Evolutionary conservation across 2,888 invertebrate genomes (phyloP).

Genomic region (Carcina quercana): DNA sequence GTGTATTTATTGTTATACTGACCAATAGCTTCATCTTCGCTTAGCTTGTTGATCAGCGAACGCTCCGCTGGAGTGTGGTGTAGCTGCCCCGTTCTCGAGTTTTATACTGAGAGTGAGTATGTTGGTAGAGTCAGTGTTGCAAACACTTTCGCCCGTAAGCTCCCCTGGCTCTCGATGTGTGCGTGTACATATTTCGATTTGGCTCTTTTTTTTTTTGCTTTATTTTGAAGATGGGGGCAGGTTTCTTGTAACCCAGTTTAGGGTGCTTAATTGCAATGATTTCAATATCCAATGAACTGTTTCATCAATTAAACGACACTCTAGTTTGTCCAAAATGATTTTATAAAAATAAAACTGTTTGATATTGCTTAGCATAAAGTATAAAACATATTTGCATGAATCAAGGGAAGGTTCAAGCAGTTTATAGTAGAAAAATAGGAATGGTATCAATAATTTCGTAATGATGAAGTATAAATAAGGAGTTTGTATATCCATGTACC

Average conservation of each 20-base stretch:
- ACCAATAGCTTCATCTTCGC: constrained; percentile 71
- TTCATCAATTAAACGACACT: no score
- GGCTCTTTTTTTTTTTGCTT: constrained; percentile 16
- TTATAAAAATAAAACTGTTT: no score
- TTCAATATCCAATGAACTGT: no score
- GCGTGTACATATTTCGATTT: constrained; percentile 24
- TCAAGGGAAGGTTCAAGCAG: no score
- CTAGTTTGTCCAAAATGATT: no score
- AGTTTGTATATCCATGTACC: no score
- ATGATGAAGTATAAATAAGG: no score
- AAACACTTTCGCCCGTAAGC: constrained; percentile 60
- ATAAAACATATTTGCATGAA: no score
- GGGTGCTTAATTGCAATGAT: background rate
- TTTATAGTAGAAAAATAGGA: no score
- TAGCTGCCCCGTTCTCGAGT: constrained; percentile 29
- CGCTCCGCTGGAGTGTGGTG: constrained; percentile 59
- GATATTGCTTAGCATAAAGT: no score
- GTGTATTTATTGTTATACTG: constrained; percentile 35
- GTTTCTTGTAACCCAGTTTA: constrained; percentile 5
- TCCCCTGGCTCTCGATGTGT: constrained; percentile 29
- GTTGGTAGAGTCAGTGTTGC: constrained; percentile 53
- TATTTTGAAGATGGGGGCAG: constrained; percentile 12
- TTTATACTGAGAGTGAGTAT: constrained; percentile 59
- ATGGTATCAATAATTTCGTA: no score
- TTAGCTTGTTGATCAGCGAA: constrained; percentile 63